Conservation (phyloP, 2,888 invertebrate genomes). For the Erpobdella octoculata region DNA sequence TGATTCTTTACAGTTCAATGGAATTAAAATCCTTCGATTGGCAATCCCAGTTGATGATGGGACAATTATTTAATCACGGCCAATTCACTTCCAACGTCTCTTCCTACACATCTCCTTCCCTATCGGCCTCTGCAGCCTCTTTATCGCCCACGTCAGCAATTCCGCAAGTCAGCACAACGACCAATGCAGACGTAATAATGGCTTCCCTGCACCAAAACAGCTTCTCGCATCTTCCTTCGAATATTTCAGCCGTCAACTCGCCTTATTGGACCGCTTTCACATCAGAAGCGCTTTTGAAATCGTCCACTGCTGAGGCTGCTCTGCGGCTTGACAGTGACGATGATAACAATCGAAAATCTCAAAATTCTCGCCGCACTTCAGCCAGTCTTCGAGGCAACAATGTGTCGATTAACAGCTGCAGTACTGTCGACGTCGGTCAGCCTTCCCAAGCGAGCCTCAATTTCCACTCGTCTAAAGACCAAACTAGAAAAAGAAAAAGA, state of each 20-base stretch:
- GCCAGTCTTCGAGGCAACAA: too few relatives aligned
- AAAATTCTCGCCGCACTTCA: neutral
- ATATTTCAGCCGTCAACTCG: neutral
- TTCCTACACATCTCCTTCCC: neutral
- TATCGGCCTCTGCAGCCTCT: neutral
- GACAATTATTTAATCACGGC: neutral
- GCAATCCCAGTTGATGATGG: neutral
- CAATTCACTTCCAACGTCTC: neutral
- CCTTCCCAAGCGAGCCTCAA: too few relatives aligned
- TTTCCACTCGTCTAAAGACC: neutral
- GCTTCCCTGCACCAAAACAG: neutral
- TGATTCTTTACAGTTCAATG: too few relatives aligned
- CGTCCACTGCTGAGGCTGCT: too few relatives aligned
- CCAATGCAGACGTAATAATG: neutral
- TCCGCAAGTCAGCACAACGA: neutral
- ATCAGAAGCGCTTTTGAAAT: neutral
- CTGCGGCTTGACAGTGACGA: too few relatives aligned
- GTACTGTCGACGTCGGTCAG: too few relatives aligned
- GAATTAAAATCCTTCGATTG: neutral
- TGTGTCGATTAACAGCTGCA: too few relatives aligned
- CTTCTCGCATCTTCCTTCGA: neutral
- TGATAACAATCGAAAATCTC: too few relatives aligned
- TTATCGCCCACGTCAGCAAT: neutral
- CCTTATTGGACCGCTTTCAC: neutral
- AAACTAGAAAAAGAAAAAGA: slow-evolving; percentile 2